Evolutionary conservation across 1,140 invertebrate genomes (phyloP), one percentile per base, ranked within the genome.

Genomic region (Zeugodacus cucurbitae): DNA sequence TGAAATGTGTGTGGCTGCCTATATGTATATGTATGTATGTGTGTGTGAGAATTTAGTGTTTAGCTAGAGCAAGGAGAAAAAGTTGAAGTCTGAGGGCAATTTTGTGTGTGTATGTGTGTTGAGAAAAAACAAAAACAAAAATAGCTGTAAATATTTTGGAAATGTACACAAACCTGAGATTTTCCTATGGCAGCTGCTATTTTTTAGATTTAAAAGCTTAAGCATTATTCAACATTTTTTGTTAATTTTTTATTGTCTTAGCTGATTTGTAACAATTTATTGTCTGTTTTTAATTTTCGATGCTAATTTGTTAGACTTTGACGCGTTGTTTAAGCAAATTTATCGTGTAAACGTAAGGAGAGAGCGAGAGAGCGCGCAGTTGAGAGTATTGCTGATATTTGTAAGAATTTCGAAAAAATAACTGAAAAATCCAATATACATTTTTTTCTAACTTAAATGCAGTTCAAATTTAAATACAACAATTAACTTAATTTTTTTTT

Each of bases 111-210:
- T 54, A 17, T 74, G 32, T 41, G 67, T 22, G 17, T 7, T 41
- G 67, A 6, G 14, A 74, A 74, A n/a, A n/a, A n/a, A n/a, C n/a
- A n/a, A n/a, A n/a, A n/a, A n/a, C n/a, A n/a, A n/a, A 54, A 82
- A 54, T 37, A n/a, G 34, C n/a, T 26, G 37, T 44, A 82, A 82
- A 48, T 48, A 48, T 26, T 82, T 82, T 48, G n/a, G n/a, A 48
- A 82, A 82, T 82, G 74, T 26, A 82, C 37, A 82, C 74, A 82
- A 54, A 29, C 7, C 34, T 54, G 44, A 82, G 74, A 82, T 82
- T 78, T 78, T 44, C 34, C 70, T n/a, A 74, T 74, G 20, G 70
- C 70, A 78, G n/a, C 34, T 26, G 74, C 74, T 82, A 82, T 54
- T 70, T 14, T 70, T 14, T 44, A 48, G 37, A 82, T 32, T 82